A percentile compares a stretch with the other conserved stretches of the same genome.
Conservation (phyloP, 2,888 invertebrate genomes). For the Sclerodermus sp. region DNA sequence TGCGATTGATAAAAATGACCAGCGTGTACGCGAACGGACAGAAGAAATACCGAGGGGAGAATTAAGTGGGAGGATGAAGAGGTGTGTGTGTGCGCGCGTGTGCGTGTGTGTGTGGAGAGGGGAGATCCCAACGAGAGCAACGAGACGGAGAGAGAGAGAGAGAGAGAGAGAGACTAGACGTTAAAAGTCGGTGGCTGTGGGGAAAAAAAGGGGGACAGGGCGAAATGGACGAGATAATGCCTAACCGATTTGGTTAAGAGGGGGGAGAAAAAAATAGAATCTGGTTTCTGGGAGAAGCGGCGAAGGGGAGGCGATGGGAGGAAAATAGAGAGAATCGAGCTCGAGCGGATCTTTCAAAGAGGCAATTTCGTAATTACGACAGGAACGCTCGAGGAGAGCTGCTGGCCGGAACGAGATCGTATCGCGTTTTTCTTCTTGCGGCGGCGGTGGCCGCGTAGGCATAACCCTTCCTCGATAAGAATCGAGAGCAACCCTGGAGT, state of each 20-base stretch:
- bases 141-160: too few relatives aligned
- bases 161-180: too few relatives aligned
- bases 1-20: too few relatives aligned
- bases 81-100: too few relatives aligned
- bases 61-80: too few relatives aligned
- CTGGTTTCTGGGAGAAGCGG: slow-evolving; percentile 1
- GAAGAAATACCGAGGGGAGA: too few relatives aligned
- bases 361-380: slow-evolving; percentile 56
- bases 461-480: too few relatives aligned
- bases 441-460: too few relatives aligned
- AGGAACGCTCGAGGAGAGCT: slow-evolving; percentile 37
- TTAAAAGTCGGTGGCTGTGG: not conserved
- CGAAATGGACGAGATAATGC: slow-evolving; percentile 28
- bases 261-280: slow-evolving; percentile 28
- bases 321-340: slow-evolving; percentile 36
- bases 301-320: slow-evolving; percentile 20
- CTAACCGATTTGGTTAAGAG: slow-evolving; percentile 39
- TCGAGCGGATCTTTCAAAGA: slow-evolving; percentile 51
- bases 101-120: too few relatives aligned
- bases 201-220: not conserved
- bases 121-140: too few relatives aligned
- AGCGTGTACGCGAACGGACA: too few relatives aligned
- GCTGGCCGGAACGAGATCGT: slow-evolving; percentile 49
- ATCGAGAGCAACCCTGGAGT: too few relatives aligned
- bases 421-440: slow-evolving; percentile 39